Percentiles rank a stretch among this genome's conserved stretches.
phyloP scores from a whole-genome alignment of 2,113 vertebrate genomes.

The Anoura caudifer region DNA sequence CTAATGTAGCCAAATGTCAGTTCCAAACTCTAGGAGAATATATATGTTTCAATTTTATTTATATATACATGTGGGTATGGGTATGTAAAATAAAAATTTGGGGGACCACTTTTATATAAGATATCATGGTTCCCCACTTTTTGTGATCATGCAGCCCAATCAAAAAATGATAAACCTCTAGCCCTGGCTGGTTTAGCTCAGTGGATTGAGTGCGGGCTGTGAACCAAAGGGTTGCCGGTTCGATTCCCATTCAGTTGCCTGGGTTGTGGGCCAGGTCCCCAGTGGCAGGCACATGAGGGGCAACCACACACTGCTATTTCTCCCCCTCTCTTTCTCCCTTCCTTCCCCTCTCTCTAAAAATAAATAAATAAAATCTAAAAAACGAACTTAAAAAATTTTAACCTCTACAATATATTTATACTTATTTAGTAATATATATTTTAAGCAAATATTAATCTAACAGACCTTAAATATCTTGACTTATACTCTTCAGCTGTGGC shows the following conservation, averaged over 20 bases:
- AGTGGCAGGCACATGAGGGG: too few species aligned
- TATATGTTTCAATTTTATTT: neutral
- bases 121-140: neutral
- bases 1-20: neutral
- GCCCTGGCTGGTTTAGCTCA: too few species aligned
- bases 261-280: too few species aligned
- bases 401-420: neutral
- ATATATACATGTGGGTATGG: neutral
- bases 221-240: too few species aligned
- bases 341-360: too few species aligned
- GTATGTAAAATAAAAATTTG: neutral
- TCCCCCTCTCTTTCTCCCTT: too few species aligned
- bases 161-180: neutral
- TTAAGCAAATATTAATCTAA: neutral
- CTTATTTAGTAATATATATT: neutral
- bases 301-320: too few species aligned
- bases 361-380: too few species aligned
- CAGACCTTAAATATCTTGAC: neutral
- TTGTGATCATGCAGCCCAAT: neutral
- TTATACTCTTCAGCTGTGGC: neutral
- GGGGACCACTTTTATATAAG: neutral
- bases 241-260: too few species aligned
- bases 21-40: neutral
- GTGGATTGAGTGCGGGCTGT: too few species aligned
- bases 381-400: neutral